Conservation (phyloP, 2,797 vertebrate species). For the Hephaestus fuliginosus region DNA sequence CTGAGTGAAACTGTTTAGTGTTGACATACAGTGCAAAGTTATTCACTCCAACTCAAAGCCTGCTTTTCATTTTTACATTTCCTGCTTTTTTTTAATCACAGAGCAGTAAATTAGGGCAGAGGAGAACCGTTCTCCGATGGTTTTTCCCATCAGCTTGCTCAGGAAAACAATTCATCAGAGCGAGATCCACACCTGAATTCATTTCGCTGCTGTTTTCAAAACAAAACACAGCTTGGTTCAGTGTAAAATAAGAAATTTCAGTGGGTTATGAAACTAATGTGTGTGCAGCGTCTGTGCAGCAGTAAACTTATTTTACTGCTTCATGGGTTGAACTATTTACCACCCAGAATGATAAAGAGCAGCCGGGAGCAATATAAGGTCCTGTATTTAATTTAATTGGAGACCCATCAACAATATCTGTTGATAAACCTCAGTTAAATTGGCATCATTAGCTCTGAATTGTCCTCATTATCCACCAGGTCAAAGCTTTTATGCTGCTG, state of each 20-base stretch:
- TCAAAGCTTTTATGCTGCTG: constrained; percentile 65
- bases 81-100: constrained; percentile 13
- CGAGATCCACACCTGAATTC: constrained; percentile 49
- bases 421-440: constrained; percentile 64
- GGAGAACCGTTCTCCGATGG: constrained; percentile 22
- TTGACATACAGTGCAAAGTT: constrained; percentile 7
- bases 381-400: constrained; percentile 49
- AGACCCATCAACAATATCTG: constrained; percentile 47
- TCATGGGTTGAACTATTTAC: constrained; percentile 36
- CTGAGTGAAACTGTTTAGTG: background rate
- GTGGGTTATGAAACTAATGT: constrained; percentile 35
- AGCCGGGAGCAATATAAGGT: constrained; percentile 32
- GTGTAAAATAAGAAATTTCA: constrained; percentile 36
- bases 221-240: constrained; percentile 38
- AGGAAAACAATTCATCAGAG: constrained; percentile 54
- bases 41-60: constrained; percentile 14
- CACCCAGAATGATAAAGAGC: constrained; percentile 37
- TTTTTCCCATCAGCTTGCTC: constrained; percentile 33
- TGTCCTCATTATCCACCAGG: constrained; percentile 69
- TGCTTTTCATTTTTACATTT: background rate
- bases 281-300: constrained; percentile 5
- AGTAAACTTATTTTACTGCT: constrained; percentile 42
- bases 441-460: constrained; percentile 58
- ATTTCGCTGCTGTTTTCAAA: constrained; percentile 49
- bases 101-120: constrained; percentile 1